These are phyloP conservation scores for Notothenia coriiceps DNA, from an alignment of 2,113 vertebrate species.

Conservation along the genomic window DNA sequence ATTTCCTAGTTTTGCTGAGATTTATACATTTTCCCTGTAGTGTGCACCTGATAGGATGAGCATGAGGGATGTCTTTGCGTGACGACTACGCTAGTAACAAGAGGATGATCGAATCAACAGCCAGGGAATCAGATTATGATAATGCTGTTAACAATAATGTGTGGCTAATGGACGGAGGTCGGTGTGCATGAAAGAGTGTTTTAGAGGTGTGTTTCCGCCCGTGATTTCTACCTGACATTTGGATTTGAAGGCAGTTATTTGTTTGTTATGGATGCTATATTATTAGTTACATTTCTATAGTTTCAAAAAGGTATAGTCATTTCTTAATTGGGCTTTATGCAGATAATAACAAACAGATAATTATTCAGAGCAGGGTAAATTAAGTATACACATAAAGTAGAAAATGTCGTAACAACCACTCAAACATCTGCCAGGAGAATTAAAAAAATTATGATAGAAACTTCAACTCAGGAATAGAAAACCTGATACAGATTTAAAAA, in stretches of 20 bases:
- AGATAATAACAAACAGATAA: too few relatives aligned
- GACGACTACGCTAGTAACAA: conserved; percentile 81
- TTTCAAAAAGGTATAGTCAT: neutral
- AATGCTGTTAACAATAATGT: conserved; percentile 84
- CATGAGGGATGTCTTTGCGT: conserved; percentile 78
- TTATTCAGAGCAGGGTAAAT: neutral
- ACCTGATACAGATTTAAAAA: too few relatives aligned
- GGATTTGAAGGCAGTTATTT: neutral
- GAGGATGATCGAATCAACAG: conserved; percentile 81
- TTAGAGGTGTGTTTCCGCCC: conserved; percentile 64
- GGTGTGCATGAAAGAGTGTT: conserved; percentile 72
- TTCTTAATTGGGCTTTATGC: neutral
- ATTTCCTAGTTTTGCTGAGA: conserved; percentile 71
- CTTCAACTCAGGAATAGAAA: too few relatives aligned
- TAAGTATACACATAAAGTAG: neutral
- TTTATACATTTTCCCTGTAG: conserved; percentile 65
- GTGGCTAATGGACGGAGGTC: conserved; percentile 81
- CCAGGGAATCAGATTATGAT: conserved; percentile 81
- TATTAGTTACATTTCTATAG: neutral
- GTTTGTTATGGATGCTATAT: neutral
- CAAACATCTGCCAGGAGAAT: too few relatives aligned
- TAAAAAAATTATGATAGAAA: too few relatives aligned
- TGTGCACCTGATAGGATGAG: conserved; percentile 68
- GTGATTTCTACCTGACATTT: conserved; percentile 44
- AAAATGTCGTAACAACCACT: neutral